Evolutionary conservation across 1,140 invertebrate species (phyloP).

Genomic region (Eumeta japonica): DNA sequence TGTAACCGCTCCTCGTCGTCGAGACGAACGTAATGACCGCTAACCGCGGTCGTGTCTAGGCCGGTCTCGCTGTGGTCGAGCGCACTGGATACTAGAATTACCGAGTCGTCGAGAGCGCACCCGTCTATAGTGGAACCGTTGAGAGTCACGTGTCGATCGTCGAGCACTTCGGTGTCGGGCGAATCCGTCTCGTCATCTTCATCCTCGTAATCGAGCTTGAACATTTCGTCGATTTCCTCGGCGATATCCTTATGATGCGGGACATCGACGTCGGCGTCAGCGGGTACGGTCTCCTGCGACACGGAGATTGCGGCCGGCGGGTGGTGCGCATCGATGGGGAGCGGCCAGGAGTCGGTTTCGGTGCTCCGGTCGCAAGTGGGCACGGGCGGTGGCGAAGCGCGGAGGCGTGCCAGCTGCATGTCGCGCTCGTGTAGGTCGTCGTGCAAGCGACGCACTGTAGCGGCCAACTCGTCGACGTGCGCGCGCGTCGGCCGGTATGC

Average conservation of each 20-base stretch:
- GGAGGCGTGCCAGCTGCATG: constrained; percentile 20
- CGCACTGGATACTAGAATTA: constrained; percentile 8
- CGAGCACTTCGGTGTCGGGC: constrained; percentile 31
- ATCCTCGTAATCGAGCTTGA: constrained; percentile 42
- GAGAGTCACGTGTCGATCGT: no score
- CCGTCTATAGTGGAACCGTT: no score
- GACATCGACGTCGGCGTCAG: background rate
- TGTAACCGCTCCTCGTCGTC: constrained; percentile 35
- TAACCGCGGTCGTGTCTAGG: constrained; percentile 3
- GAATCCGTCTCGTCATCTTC: constrained; percentile 40
- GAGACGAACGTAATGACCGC: constrained; percentile 27
- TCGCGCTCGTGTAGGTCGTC: constrained; percentile 26
- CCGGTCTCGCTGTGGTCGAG: constrained; percentile 9
- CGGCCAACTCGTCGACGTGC: constrained; percentile 37
- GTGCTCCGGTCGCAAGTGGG: background rate
- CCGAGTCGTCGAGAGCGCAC: constrained; percentile 15
- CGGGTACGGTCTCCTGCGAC: no score
- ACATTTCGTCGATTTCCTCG: constrained; percentile 44
- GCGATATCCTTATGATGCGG: constrained; percentile 23
- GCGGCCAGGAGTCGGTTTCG: background rate
- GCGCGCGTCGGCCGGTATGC: constrained; percentile 40
- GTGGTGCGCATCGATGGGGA: no score
- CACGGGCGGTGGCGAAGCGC: constrained; percentile 7
- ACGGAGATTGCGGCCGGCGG: constrained; percentile 7
- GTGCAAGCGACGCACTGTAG: constrained; percentile 27